Conservation (phyloP, 1,140 invertebrate species). For the Meloidogyne exigua region DNA sequence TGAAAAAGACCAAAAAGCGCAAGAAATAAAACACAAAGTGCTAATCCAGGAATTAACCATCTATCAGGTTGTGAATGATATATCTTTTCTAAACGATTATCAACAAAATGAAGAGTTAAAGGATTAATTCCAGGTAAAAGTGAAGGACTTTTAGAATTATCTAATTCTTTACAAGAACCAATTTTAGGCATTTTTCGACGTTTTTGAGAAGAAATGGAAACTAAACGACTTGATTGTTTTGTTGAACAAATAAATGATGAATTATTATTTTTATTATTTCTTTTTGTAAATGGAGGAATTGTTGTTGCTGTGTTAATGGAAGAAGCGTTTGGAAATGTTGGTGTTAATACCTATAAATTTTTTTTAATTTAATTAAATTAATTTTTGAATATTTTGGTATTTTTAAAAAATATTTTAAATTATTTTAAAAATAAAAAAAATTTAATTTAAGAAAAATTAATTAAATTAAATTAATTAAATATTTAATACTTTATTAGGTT, state of each 20-base stretch:
- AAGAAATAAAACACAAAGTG: conserved; percentile 60
- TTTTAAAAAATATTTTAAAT: too few relatives aligned
- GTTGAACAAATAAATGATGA: not conserved
- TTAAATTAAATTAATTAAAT: too few relatives aligned
- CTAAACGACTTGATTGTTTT: not conserved
- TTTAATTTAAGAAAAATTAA: too few relatives aligned
- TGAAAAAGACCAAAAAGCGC: conserved; percentile 59
- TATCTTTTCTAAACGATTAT: conserved; percentile 35
- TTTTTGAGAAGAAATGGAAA: not conserved
- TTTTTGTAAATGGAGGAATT: not conserved
- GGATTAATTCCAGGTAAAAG: conserved; percentile 32
- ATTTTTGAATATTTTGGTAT: too few relatives aligned
- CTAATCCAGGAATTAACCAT: conserved; percentile 61
- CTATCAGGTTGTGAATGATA: conserved; percentile 59
- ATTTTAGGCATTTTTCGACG: not conserved
- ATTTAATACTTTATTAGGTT: too few relatives aligned
- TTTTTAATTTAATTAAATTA: too few relatives aligned
- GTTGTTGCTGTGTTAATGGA: not conserved
- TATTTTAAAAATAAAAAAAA: not conserved
- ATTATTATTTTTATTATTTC: not conserved
- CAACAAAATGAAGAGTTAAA: conserved; percentile 43
- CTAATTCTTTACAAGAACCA: conserved; percentile 1
- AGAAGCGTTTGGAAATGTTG: conserved; percentile 21
- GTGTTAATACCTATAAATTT: not conserved
- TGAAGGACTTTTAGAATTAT: not conserved